phyloP scores from a whole-genome alignment of 2,113 vertebrate genomes.

The Cyanistes caeruleus region DNA sequence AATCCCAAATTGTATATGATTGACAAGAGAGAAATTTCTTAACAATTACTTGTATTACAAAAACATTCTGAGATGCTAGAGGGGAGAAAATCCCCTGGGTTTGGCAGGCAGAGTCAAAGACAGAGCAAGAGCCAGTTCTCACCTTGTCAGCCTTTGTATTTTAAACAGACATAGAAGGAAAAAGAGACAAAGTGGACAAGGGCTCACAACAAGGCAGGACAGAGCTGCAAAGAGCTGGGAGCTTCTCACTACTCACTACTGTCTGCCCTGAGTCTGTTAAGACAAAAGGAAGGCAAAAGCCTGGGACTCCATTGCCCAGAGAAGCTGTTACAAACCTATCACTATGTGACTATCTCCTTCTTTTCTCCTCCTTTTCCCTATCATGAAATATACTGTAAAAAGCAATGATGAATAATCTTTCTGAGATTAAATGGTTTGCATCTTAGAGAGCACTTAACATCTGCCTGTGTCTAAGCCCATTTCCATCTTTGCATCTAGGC shows the following conservation, averaged over 20 bases:
- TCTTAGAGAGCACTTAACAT: not conserved
- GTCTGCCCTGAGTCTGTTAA: fast-evolving
- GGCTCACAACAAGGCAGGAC: not conserved
- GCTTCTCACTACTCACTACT: not conserved
- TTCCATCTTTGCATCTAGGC: not conserved
- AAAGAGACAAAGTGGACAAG: not conserved
- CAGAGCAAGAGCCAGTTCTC: not conserved
- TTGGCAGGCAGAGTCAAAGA: not conserved
- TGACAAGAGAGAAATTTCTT: not conserved
- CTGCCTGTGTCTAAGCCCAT: not conserved
- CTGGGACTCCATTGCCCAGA: not conserved
- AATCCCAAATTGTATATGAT: not conserved
- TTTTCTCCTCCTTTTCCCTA: not conserved
- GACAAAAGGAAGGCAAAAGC: not conserved
- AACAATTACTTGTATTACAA: not conserved
- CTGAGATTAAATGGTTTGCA: not conserved
- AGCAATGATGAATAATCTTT: not conserved
- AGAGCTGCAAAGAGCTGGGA: not conserved
- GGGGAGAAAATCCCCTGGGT: not conserved
- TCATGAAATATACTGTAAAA: not conserved
- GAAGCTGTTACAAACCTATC: not conserved
- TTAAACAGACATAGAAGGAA: not conserved
- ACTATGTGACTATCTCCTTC: not conserved
- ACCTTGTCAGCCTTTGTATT: not conserved
- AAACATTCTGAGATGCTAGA: not conserved